phyloP scores from a whole-genome alignment of 2,888 invertebrate species.

The Byasa hedistus region DNA sequence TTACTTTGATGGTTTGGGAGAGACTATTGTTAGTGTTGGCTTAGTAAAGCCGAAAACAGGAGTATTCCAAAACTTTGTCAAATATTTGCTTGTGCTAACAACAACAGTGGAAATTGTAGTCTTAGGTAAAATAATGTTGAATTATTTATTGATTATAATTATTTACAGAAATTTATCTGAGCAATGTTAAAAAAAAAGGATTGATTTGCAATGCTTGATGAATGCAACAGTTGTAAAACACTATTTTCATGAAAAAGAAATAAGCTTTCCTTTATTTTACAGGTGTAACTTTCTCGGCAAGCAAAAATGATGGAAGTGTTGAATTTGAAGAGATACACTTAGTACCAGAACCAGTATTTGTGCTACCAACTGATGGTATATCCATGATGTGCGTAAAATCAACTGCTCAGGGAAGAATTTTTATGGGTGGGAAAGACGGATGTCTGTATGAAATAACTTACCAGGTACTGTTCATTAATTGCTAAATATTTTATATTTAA shows the following conservation, averaged over 20 bases:
- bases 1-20: slow-evolving; percentile 96
- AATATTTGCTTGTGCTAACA: slow-evolving; percentile 93
- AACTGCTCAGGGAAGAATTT: slow-evolving; percentile 91
- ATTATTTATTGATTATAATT: slow-evolving; percentile 3
- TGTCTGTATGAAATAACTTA: slow-evolving; percentile 96
- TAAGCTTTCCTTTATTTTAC: slow-evolving; percentile 1
- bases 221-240: neutral
- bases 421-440: slow-evolving; percentile 96
- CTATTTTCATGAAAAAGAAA: neutral
- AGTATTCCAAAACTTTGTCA: slow-evolving; percentile 94
- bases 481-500: no score
- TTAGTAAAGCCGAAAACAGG: slow-evolving; percentile 92
- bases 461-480: slow-evolving; percentile 84
- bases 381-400: slow-evolving; percentile 91
- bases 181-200: no score
- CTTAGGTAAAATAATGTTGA: slow-evolving; percentile 89
- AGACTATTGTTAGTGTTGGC: slow-evolving; percentile 96
- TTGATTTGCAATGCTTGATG: no score
- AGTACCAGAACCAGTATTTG: slow-evolving; percentile 96
- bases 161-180: neutral
- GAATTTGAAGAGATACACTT: slow-evolving; percentile 90
- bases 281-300: slow-evolving; percentile 80
- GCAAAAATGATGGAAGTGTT: slow-evolving; percentile 63
- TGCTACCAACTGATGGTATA: slow-evolving; percentile 93
- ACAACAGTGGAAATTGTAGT: slow-evolving; percentile 97